Evolutionary conservation across 2,113 vertebrate genomes (phyloP).

Genomic region (Phaetusa simplex): DNA sequence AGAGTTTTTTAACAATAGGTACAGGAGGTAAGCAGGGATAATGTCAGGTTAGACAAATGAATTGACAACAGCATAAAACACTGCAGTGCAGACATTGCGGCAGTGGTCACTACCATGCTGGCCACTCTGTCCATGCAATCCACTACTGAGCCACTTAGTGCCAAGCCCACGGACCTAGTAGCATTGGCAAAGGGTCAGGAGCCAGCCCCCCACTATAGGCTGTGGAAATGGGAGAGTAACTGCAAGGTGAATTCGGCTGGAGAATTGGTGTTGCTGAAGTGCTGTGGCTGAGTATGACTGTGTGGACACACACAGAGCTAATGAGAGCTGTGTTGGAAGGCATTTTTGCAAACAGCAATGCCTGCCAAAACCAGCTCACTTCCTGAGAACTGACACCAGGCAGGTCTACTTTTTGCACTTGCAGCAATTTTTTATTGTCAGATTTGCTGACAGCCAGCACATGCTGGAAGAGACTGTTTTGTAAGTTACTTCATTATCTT

Average conservation of each 20-base stretch:
- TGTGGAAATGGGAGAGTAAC: not conserved
- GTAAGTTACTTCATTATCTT: not conserved
- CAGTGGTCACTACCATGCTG: not conserved
- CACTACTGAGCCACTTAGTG: not conserved
- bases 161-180: not conserved
- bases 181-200: not conserved
- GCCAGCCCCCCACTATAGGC: not conserved
- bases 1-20: not conserved
- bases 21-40: not conserved
- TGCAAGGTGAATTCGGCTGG: not conserved
- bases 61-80: not conserved
- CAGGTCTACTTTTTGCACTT: not conserved
- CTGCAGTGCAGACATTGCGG: not conserved
- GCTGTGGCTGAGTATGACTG: not conserved
- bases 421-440: slow-evolving; percentile 18
- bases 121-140: not conserved
- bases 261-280: not conserved
- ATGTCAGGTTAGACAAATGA: not conserved
- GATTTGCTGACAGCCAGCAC: not conserved
- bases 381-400: slow-evolving; percentile 6
- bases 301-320: slow-evolving; percentile 7
- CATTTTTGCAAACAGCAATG: slow-evolving; percentile 10
- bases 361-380: not conserved
- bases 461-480: not conserved
- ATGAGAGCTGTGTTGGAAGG: slow-evolving; percentile 1